phyloP scores from a whole-genome alignment of 2,113 vertebrate species.

The Saimiri boliviensis region DNA sequence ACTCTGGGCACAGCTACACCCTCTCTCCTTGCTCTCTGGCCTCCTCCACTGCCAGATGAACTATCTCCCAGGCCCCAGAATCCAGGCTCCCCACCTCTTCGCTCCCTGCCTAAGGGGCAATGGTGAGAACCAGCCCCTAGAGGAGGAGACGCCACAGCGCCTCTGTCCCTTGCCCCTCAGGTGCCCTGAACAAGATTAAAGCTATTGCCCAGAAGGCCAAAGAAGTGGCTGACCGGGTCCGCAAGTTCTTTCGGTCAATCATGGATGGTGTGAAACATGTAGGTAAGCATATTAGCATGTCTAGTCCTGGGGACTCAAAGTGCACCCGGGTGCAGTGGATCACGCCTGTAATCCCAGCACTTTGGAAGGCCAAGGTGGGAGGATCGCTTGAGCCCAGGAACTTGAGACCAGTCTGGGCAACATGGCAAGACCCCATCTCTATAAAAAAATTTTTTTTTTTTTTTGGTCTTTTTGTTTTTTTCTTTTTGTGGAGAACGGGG shows the following conservation, averaged over 20 bases:
- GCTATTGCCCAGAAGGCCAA: constrained; percentile 86
- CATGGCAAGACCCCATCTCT: too few relatives aligned
- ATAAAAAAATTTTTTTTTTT: too few relatives aligned
- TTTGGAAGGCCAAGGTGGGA: neutral
- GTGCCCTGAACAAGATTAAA: constrained; percentile 84
- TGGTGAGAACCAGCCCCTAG: neutral
- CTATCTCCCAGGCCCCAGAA: neutral
- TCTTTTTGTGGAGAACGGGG: too few relatives aligned
- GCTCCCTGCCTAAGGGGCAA: neutral
- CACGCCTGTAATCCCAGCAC: neutral
- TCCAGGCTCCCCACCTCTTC: neutral
- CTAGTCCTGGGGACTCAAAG: neutral
- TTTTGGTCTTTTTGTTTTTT: too few relatives aligned
- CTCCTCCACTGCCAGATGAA: neutral
- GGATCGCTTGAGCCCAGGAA: neutral
- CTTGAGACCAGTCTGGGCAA: too few relatives aligned
- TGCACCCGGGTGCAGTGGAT: neutral
- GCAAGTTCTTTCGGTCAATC: constrained; percentile 85
- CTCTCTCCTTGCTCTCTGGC: neutral
- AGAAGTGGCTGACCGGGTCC: constrained; percentile 81
- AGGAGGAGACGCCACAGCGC: neutral
- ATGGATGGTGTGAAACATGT: constrained; percentile 86
- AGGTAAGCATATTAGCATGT: constrained; percentile 79
- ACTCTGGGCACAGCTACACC: neutral
- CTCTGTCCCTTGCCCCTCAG: constrained; percentile 56